Evolutionary conservation across 2,797 vertebrate genomes (phyloP), one percentile per base, ranked within the genome.

Genomic region (Podargus strigoides): DNA sequence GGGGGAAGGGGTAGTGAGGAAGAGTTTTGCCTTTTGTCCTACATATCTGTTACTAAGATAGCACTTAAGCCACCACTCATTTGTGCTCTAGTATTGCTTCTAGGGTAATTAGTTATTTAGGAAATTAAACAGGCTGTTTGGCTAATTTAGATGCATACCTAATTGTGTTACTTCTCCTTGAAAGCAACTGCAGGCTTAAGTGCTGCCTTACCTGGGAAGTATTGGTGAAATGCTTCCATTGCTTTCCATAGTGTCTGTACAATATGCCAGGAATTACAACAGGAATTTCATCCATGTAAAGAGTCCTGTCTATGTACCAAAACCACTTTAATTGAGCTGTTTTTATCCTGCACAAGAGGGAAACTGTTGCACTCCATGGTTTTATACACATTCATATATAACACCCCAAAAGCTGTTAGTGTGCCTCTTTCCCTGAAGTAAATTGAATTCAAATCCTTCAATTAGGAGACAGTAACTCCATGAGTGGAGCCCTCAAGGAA

Each of bases 261-360:
- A 18, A 37, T 1, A 4, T 36, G 22, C 20, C 28, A 21, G 37
- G 26, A 81, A 21, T 46, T 83, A 27, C 30, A 63, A 16, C 14
- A 70, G 41, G 26, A 60, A 36, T 6, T 42, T 37, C 4, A 22
- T 22, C 19, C 9, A 3, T 62, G 11, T 44, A 22, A 5, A 8
- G 34, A 36, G 10, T 42, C 26, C 23, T 70, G 26, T 67, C 15
- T 3, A 3, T 11, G 6, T 59, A 63, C 34, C 3, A 21, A 36
- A 39, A 30, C 30, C 1, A 19, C 14, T 3, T 62, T 12, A 36
- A 23, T 0, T 32, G 34, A 56, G 16, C 18, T 92, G 41, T 0
- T 36, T n/a, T 72, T 32, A 15, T 58, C 30, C 20, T 39, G n/a
- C 34, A 39, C 0, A 4, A 47, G 10, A 52, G 21, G 14, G 15